A percentile compares a stretch with the other conserved stretches of the same genome.
Evolutionary conservation across 1,140 invertebrate genomes (phyloP).

Genomic region (Drosophila baimaii): DNA sequence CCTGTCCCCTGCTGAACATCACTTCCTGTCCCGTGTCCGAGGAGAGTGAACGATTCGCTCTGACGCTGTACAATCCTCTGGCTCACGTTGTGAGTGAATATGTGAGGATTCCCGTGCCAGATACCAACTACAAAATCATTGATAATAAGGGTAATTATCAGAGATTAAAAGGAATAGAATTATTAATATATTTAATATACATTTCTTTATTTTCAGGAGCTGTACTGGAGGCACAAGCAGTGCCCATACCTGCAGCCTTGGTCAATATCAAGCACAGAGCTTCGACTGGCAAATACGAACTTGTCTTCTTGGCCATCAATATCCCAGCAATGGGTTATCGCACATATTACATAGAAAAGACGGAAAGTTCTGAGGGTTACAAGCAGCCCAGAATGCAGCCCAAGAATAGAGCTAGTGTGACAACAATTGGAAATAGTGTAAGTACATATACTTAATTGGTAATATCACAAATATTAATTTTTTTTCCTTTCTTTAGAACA

Average conservation of each 20-base stretch:
- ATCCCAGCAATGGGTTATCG: conserved; percentile 89
- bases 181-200: no score
- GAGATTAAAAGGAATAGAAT: no score
- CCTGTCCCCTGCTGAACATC: conserved; percentile 88
- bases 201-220: conserved; percentile 25
- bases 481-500: conserved; percentile 23
- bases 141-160: conserved; percentile 85
- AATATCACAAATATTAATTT: background rate
- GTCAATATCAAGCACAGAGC: conserved; percentile 87
- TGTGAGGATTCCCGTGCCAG: conserved; percentile 89
- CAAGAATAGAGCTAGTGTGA: conserved; percentile 47
- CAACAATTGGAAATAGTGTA: conserved; percentile 64
- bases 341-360: conserved; percentile 86
- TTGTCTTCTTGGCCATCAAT: conserved; percentile 88
- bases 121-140: conserved; percentile 87
- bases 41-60: conserved; percentile 86
- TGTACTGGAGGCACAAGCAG: conserved; percentile 85
- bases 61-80: conserved; percentile 93
- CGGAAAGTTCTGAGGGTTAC: conserved; percentile 4
- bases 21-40: conserved; percentile 88
- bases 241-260: conserved; percentile 87
- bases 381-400: conserved; percentile 36
- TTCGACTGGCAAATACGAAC: conserved; percentile 87
- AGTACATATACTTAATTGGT: background rate
- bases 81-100: conserved; percentile 87